These are phyloP conservation scores for Holothuria glaberrima DNA, from an alignment of 35 echinoderm and acorn worm species.

Conservation along the genomic window DNA sequence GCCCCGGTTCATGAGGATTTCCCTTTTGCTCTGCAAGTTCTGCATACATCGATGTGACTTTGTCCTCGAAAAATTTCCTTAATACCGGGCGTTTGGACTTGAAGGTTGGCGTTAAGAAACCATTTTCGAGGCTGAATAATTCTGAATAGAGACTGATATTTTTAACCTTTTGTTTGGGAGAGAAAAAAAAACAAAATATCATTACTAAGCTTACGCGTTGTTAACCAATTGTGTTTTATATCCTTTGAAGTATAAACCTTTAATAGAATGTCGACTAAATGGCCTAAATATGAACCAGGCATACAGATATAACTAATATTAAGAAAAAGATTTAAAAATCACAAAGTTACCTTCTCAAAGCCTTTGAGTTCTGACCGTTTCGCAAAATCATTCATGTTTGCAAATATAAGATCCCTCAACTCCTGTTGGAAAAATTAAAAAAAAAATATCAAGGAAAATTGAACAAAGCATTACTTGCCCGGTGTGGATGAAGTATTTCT, in stretches of 20 bases:
- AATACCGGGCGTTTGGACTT: conserved; percentile 82
- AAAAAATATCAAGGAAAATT: too few relatives aligned
- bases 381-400: conserved; percentile 61
- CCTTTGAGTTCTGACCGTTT: conserved; percentile 67
- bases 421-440: conserved; percentile 21
- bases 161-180: conserved; percentile 63
- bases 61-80: conserved; percentile 62
- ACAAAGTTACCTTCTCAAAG: conserved; percentile 79
- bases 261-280: too few relatives aligned
- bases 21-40: not conserved
- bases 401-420: conserved; percentile 68
- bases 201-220: not conserved
- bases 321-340: too few relatives aligned
- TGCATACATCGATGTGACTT: not conserved
- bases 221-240: too few relatives aligned
- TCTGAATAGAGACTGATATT: conserved; percentile 57
- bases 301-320: too few relatives aligned
- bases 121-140: conserved; percentile 82
- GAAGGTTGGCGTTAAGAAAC: conserved; percentile 84
- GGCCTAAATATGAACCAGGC: too few relatives aligned
- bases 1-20: too few relatives aligned
- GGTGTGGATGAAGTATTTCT: too few relatives aligned
- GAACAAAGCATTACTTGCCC: too few relatives aligned
- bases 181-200: not conserved
- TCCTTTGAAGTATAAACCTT: too few relatives aligned